Evolutionary conservation across 1,140 invertebrate species (phyloP).

Genomic region (Drepana arcuata): DNA sequence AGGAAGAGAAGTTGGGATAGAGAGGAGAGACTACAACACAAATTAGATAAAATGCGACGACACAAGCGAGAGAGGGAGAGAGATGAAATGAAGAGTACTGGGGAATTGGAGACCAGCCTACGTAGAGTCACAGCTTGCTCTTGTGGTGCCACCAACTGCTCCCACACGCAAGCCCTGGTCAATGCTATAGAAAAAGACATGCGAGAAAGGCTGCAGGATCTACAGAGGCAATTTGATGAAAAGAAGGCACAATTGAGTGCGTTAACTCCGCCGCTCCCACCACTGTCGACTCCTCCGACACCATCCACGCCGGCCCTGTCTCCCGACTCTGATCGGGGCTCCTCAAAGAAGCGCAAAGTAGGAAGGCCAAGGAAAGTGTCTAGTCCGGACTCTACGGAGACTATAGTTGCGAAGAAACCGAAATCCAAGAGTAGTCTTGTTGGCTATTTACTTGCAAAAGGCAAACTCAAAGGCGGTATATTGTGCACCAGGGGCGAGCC

Average conservation of each 20-base stretch:
- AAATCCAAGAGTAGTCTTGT: slow-evolving; percentile 77
- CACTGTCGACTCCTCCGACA: slow-evolving; percentile 36
- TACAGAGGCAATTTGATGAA: slow-evolving; percentile 86
- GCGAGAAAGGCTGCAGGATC: slow-evolving; percentile 82
- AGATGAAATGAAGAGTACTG: slow-evolving; percentile 33
- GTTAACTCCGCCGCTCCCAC: slow-evolving; percentile 64
- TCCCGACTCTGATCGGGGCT: slow-evolving; percentile 61
- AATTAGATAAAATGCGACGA: slow-evolving; percentile 55
- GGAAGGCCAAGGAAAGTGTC: slow-evolving; percentile 84
- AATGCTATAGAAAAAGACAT: slow-evolving; percentile 85
- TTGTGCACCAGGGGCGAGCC: slow-evolving; percentile 67
- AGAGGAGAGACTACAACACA: slow-evolving; percentile 50
- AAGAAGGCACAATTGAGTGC: slow-evolving; percentile 86
- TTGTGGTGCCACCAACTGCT: slow-evolving; percentile 36
- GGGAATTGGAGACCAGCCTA: slow-evolving; percentile 53
- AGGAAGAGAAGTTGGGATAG: slow-evolving; percentile 46
- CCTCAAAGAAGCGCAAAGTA: slow-evolving; percentile 87
- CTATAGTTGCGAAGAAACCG: slow-evolving; percentile 86
- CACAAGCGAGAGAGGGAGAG: slow-evolving; percentile 59
- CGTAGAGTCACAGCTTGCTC: slow-evolving; percentile 54
- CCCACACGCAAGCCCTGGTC: slow-evolving; percentile 69
- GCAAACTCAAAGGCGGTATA: slow-evolving; percentile 73
- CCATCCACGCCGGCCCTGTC: slow-evolving; percentile 53
- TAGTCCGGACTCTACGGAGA: slow-evolving; percentile 78
- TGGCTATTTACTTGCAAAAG: slow-evolving; percentile 77